Evolutionary conservation across 92 coral and sea anemone genomes (phyloP), one percentile per base, ranked within the genome.

Genomic region (Epizoanthus rinbou): DNA sequence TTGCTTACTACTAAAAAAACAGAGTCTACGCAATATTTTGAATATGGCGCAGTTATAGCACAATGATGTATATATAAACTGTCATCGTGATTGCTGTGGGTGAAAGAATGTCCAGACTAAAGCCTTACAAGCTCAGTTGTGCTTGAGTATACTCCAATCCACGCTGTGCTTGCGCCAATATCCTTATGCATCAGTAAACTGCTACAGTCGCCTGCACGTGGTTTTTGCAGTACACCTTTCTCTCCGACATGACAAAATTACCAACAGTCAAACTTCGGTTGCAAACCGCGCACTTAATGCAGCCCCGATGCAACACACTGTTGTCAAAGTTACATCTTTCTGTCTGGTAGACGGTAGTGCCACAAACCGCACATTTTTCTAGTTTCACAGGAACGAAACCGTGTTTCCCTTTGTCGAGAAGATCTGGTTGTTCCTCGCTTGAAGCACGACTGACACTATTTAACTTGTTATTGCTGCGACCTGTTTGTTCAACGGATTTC

Each of bases 321-420:
- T 89, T 91, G 80, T 97, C 94, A 74, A 96, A 94, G 80, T 89
- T 97, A 65, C 95, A 97, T 73, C 95, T 97, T 82, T 97, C 99
- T 91, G 91, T 94, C 85, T 94, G 99, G 71, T 94, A 97, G 18
- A 94, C 99, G 37, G 91, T 94, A 45, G 89, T 90, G 3, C 92
- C 95, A 74, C 99, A 97, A 13, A 97, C 95, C 37, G 87, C 94
- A 84, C 99, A 97, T 72, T 91, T 94, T 25, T 97, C 98, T 23
- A 81, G 57, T 70, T 87, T 87, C 5, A 84, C 80, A 41, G 85
- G 87, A 69, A 87, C 85, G 13, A 87, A 75, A 25, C 57, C 37
- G 58, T 59, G 82, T 78, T 78, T 78, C 39, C 59, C 82, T 62
- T 84, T 67, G 65, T 64, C 59, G 5, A 41, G 70, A 62, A 18